Evolutionary conservation across 1,140 invertebrate genomes (phyloP).

Genomic region (Eumaeus atala): DNA sequence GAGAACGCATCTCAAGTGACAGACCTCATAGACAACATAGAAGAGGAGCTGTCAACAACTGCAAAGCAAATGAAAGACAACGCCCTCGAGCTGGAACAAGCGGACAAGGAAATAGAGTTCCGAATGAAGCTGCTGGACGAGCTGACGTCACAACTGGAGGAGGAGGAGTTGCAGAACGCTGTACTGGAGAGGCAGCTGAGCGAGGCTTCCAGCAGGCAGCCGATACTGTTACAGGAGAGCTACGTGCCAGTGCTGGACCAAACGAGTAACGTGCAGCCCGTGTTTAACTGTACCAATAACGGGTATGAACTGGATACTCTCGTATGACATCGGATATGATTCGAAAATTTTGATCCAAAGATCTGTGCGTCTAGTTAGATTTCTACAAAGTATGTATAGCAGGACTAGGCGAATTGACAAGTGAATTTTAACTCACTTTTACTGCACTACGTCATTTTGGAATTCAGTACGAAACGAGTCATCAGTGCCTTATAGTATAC

Average conservation of each 20-base stretch:
- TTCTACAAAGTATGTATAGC: slow-evolving; percentile 22
- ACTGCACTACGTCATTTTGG: too few relatives aligned
- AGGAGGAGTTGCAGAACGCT: slow-evolving; percentile 76
- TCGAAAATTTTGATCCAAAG: slow-evolving; percentile 50
- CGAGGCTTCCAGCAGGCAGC: slow-evolving; percentile 60
- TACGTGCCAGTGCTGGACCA: slow-evolving; percentile 64
- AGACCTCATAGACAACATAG: slow-evolving; percentile 69
- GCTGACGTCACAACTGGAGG: slow-evolving; percentile 78
- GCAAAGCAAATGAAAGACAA: slow-evolving; percentile 78
- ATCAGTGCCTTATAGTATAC: too few relatives aligned
- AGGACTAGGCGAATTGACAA: neutral
- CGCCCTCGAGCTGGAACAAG: slow-evolving; percentile 77
- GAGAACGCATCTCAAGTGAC: slow-evolving; percentile 70
- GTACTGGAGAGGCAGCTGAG: slow-evolving; percentile 61
- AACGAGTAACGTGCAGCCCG: slow-evolving; percentile 32
- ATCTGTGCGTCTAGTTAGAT: slow-evolving; percentile 58
- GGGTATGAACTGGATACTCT: slow-evolving; percentile 67
- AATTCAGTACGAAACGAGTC: too few relatives aligned
- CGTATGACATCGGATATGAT: slow-evolving; percentile 54
- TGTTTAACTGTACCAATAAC: slow-evolving; percentile 38
- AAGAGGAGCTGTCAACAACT: slow-evolving; percentile 75
- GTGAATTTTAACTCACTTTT: neutral
- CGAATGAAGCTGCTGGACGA: slow-evolving; percentile 78
- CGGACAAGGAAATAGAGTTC: slow-evolving; percentile 77
- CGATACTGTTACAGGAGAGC: slow-evolving; percentile 59